Conservation (phyloP, 2,113 vertebrate genomes). For the Anolis sagrei region DNA sequence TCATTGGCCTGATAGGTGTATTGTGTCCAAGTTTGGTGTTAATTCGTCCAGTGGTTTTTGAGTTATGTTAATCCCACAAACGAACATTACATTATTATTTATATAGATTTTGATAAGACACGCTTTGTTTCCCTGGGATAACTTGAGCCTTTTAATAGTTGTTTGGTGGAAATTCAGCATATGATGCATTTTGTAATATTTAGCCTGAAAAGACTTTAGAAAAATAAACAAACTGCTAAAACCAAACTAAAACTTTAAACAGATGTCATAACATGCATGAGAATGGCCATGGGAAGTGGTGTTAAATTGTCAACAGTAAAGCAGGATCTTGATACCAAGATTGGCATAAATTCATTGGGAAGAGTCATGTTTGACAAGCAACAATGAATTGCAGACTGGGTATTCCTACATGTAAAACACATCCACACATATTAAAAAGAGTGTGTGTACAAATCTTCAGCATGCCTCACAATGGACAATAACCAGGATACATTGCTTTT, state of each 20-base stretch:
- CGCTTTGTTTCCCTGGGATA: not conserved
- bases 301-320: not conserved
- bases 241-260: too few relatives aligned
- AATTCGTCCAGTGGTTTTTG: too few relatives aligned
- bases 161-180: not conserved
- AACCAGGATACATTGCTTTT: too few relatives aligned
- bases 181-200: not conserved
- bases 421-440: not conserved
- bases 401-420: not conserved
- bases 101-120: not conserved
- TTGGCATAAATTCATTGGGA: not conserved
- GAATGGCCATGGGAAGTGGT: not conserved
- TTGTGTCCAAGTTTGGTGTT: too few relatives aligned
- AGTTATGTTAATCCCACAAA: too few relatives aligned
- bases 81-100: too few relatives aligned
- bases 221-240: too few relatives aligned
- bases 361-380: not conserved
- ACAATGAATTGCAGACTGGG: not conserved
- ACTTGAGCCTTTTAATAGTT: not conserved
- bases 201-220: not conserved
- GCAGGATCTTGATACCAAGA: not conserved
- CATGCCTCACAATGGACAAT: too few relatives aligned
- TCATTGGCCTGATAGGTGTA: too few relatives aligned
- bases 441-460: not conserved
- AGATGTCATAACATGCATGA: not conserved